phyloP scores from a whole-genome alignment of 2,113 vertebrate species.

The Mellivora capensis region DNA sequence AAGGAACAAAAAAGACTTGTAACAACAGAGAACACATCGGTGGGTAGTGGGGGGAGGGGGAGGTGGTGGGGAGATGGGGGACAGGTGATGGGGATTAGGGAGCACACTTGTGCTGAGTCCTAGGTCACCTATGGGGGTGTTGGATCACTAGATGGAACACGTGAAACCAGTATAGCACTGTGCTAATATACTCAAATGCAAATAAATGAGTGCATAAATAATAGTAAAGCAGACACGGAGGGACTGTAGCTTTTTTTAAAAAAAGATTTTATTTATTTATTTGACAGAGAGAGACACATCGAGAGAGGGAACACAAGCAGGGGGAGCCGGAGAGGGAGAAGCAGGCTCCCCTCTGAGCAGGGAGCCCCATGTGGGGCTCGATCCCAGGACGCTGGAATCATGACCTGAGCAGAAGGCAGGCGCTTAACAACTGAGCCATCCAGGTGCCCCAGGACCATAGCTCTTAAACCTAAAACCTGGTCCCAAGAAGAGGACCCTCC shows the following conservation, averaged over 20 bases:
- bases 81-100: not conserved
- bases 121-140: too few relatives aligned
- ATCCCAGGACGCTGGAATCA: not conserved
- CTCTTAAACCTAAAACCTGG: not conserved
- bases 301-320: not conserved
- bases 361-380: not conserved
- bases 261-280: too few relatives aligned
- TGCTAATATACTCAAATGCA: not conserved
- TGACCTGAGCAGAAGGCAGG: not conserved
- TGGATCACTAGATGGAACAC: not conserved
- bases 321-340: not conserved
- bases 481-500: not conserved
- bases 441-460: not conserved
- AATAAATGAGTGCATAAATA: not conserved
- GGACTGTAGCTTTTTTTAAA: not conserved
- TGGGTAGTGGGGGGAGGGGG: not conserved
- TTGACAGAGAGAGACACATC: too few relatives aligned
- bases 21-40: not conserved
- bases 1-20: not conserved
- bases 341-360: too few relatives aligned
- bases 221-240: not conserved
- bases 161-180: not conserved
- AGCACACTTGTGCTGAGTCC: not conserved
- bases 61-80: not conserved
- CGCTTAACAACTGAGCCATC: not conserved